Conservation (phyloP, 2,113 vertebrate species). For the Colinus virginianus region DNA sequence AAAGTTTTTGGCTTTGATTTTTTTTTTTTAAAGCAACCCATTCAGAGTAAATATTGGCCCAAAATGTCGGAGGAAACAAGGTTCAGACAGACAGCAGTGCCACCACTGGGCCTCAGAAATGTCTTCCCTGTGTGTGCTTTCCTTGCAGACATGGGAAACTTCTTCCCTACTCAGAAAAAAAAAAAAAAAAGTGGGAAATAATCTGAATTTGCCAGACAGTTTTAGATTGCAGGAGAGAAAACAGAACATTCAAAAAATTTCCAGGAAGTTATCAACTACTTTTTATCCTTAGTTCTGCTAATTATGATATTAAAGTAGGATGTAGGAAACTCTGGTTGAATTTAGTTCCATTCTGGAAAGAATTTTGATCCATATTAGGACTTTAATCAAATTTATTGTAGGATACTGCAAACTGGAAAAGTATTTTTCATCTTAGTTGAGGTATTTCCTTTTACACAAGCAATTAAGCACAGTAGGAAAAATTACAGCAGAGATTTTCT, state of each 20-base stretch:
- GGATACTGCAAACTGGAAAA: background rate
- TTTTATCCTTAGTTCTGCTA: background rate
- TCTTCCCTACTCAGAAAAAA: background rate
- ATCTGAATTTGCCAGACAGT: background rate
- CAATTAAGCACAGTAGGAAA: background rate
- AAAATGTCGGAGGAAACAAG: background rate
- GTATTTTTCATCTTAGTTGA: background rate
- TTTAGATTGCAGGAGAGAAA: background rate
- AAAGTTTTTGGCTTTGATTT: background rate
- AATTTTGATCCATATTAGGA: background rate
- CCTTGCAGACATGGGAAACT: background rate
- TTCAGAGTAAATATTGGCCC: background rate
- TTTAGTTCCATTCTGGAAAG: background rate
- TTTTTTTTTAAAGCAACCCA: background rate
- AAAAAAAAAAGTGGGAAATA: background rate
- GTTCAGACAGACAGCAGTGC: background rate
- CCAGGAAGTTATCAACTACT: background rate
- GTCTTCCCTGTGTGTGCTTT: accelerated
- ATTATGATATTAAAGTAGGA: background rate
- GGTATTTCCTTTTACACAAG: background rate
- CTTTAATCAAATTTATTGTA: background rate
- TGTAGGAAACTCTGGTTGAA: background rate
- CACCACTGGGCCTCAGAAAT: background rate
- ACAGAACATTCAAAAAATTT: background rate
- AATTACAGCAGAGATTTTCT: background rate